phyloP scores from a whole-genome alignment of 2,888 invertebrate genomes.

The Ormia ochracea region DNA sequence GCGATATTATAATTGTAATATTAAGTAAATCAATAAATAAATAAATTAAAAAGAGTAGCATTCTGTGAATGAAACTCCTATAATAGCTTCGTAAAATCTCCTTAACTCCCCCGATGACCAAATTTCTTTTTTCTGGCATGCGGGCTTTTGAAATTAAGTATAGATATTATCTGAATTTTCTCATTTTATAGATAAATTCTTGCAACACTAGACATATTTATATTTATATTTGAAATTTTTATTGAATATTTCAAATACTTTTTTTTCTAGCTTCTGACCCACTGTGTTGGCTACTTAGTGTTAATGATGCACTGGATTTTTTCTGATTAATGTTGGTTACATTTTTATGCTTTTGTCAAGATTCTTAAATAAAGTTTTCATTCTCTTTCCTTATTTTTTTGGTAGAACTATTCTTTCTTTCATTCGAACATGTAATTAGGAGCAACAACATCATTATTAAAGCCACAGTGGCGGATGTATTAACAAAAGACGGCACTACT shows the following conservation, averaged over 20 bases:
- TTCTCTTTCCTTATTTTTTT: neutral
- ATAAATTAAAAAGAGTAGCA: too few relatives aligned
- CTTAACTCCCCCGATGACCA: too few relatives aligned
- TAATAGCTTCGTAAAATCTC: too few relatives aligned
- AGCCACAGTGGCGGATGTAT: neutral
- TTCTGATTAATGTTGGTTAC: neutral
- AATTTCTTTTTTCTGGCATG: too few relatives aligned
- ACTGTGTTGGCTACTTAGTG: neutral
- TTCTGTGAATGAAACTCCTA: too few relatives aligned
- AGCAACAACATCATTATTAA: slow-evolving; percentile 31
- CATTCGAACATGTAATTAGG: neutral
- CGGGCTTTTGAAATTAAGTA: too few relatives aligned
- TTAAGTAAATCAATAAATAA: too few relatives aligned
- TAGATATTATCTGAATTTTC: too few relatives aligned
- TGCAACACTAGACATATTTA: too few relatives aligned
- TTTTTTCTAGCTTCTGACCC: neutral
- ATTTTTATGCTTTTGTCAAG: neutral
- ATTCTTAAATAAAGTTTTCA: neutral
- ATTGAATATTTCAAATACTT: neutral
- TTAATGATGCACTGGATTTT: neutral
- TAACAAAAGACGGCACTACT: slow-evolving; percentile 23
- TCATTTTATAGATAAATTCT: too few relatives aligned
- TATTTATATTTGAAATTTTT: too few relatives aligned
- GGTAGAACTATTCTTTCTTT: neutral
- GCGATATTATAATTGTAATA: too few relatives aligned